Conservation (phyloP, 2,113 vertebrate genomes). For the Pyxicephalus adspersus region DNA sequence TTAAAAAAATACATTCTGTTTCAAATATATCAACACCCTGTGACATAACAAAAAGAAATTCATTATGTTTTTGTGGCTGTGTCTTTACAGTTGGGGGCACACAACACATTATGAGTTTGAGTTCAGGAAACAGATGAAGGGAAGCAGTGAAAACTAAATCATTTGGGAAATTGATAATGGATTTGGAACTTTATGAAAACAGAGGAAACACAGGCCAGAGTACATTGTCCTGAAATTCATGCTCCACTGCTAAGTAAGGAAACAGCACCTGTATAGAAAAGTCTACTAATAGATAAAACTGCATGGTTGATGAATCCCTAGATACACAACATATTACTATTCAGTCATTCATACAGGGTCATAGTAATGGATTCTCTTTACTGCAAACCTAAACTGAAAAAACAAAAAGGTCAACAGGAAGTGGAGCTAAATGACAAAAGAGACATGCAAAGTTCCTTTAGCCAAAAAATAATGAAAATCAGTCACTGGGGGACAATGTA, state of each 20-base stretch:
- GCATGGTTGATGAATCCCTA: neutral
- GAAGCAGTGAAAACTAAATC: slow-evolving; percentile 38
- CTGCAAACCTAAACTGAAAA: no score
- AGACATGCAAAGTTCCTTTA: no score
- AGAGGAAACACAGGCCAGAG: slow-evolving; percentile 24
- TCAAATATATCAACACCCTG: neutral
- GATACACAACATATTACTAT: neutral
- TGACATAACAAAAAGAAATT: neutral
- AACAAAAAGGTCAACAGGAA: no score
- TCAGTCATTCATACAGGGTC: neutral
- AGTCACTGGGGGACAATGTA: no score
- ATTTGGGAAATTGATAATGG: slow-evolving; percentile 33
- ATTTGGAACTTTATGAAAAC: slow-evolving; percentile 25
- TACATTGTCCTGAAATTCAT: slow-evolving; percentile 26
- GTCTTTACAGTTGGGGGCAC: neutral
- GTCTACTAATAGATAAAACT: neutral
- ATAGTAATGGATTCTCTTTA: no score
- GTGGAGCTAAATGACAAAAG: no score
- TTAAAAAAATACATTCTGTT: no score
- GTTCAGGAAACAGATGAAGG: slow-evolving; percentile 49
- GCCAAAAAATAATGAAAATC: no score
- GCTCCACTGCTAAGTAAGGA: neutral
- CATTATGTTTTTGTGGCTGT: neutral
- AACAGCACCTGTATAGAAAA: slow-evolving; percentile 31
- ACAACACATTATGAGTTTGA: slow-evolving; percentile 2